Evolutionary conservation across 2,797 vertebrate genomes (phyloP).

Genomic region (Mionectes olivaceus): DNA sequence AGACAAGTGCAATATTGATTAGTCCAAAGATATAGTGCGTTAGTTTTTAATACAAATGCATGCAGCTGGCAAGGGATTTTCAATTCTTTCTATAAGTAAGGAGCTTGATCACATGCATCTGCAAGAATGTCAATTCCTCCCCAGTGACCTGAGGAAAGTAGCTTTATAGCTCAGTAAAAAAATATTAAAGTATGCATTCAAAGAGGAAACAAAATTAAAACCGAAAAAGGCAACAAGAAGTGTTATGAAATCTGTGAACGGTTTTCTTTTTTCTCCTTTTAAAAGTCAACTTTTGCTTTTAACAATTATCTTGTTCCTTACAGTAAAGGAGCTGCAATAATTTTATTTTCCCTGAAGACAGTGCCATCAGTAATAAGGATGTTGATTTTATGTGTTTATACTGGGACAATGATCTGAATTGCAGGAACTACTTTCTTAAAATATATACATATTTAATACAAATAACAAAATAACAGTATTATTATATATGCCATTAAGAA

Average conservation of each 20-base stretch:
- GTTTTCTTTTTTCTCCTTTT: background rate
- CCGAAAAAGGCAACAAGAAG: background rate
- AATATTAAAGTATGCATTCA: background rate
- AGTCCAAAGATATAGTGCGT: background rate
- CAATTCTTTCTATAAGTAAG: background rate
- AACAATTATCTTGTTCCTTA: background rate
- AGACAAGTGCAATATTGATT: background rate
- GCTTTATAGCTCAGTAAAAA: slow-evolving; percentile 20
- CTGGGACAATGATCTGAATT: background rate
- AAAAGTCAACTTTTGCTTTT: background rate
- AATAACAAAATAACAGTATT: background rate
- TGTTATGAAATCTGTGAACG: background rate
- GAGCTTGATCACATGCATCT: background rate
- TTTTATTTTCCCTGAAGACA: background rate
- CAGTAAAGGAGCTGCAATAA: background rate
- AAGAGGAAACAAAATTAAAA: background rate
- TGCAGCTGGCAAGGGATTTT: background rate
- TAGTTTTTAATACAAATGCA: background rate
- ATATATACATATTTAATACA: background rate
- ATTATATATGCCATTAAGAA: background rate
- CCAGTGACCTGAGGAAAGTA: background rate
- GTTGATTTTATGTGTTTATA: background rate
- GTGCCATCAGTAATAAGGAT: background rate
- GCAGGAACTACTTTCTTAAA: background rate
- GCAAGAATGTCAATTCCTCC: background rate